A percentile compares a stretch with the other conserved stretches of the same genome.
Evolutionary conservation across 2,113 vertebrate genomes (phyloP).

Genomic region (Rhizomys pruinosus): DNA sequence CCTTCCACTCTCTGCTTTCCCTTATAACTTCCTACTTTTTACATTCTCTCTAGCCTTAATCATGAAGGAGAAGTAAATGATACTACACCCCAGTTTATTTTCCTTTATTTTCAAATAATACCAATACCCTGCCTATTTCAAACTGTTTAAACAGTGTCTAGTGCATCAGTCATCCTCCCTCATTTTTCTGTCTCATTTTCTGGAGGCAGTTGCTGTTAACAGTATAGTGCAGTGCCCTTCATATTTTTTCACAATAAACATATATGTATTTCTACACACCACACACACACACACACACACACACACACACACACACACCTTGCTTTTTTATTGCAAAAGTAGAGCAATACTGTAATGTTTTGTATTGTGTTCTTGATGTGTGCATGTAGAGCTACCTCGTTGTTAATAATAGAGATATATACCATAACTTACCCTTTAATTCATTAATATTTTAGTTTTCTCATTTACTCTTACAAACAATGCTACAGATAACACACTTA

Average conservation of each 20-base stretch:
- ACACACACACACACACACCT: too few species aligned
- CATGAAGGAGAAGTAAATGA: background rate
- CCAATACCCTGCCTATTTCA: background rate
- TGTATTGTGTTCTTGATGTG: background rate
- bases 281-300: too few species aligned
- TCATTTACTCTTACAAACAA: background rate
- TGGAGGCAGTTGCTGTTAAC: background rate
- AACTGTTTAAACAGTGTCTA: background rate
- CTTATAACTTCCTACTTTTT: background rate
- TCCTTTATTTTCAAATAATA: constrained; percentile 26
- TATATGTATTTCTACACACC: background rate
- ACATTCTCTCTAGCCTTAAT: background rate
- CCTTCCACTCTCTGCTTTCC: background rate
- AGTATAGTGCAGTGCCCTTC: background rate
- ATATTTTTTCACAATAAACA: background rate
- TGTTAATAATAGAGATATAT: background rate
- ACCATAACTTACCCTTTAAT: background rate
- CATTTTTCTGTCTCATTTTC: background rate
- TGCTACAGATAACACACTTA: background rate
- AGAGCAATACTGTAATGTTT: background rate
- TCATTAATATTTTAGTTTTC: background rate
- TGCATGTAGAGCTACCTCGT: background rate
- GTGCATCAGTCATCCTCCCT: background rate
- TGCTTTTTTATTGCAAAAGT: constrained; percentile 16
- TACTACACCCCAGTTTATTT: background rate